Percentiles rank a stretch among this genome's conserved stretches.
phyloP scores from a whole-genome alignment of 1,140 invertebrate species.

The Ips typographus region DNA sequence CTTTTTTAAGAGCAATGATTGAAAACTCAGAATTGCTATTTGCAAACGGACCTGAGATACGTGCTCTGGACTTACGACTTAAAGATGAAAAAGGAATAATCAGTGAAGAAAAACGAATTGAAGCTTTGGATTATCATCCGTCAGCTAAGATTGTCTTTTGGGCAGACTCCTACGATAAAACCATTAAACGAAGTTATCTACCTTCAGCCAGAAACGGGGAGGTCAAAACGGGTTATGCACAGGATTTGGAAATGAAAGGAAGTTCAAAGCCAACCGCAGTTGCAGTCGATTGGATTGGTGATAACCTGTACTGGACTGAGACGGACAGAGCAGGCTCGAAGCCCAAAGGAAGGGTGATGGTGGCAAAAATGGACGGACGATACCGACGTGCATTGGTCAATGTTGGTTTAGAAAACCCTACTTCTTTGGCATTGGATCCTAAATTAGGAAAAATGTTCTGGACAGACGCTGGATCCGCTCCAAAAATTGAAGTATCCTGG shows the following conservation, averaged over 20 bases:
- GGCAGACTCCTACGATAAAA: slow-evolving; percentile 87
- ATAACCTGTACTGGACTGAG: slow-evolving; percentile 95
- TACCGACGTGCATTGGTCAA: slow-evolving; percentile 78
- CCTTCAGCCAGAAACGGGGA: slow-evolving; percentile 73
- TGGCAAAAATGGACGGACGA: slow-evolving; percentile 85
- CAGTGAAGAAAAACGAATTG: slow-evolving; percentile 79
- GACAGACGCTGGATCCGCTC: slow-evolving; percentile 80
- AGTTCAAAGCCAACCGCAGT: slow-evolving; percentile 80
- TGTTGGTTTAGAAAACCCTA: slow-evolving; percentile 75
- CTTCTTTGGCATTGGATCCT: slow-evolving; percentile 85
- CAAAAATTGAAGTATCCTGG: slow-evolving; percentile 90
- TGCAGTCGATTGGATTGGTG: slow-evolving; percentile 88
- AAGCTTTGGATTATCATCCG: slow-evolving; percentile 86
- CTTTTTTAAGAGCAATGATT: slow-evolving; percentile 58
- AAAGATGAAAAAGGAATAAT: slow-evolving; percentile 76
- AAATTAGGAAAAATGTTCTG: slow-evolving; percentile 84
- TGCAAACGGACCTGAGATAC: slow-evolving; percentile 84
- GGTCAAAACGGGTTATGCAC: slow-evolving; percentile 81
- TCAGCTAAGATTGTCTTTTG: slow-evolving; percentile 84
- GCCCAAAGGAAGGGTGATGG: slow-evolving; percentile 76
- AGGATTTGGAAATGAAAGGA: slow-evolving; percentile 82
- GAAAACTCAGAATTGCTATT: slow-evolving; percentile 67
- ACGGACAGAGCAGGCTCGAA: slow-evolving; percentile 72
- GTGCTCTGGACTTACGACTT: slow-evolving; percentile 68
- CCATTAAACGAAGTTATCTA: slow-evolving; percentile 90